Percentiles rank a stretch among this genome's conserved stretches.
phyloP scores from a whole-genome alignment of 2,888 invertebrate species.

The Drosophila ezoana region DNA sequence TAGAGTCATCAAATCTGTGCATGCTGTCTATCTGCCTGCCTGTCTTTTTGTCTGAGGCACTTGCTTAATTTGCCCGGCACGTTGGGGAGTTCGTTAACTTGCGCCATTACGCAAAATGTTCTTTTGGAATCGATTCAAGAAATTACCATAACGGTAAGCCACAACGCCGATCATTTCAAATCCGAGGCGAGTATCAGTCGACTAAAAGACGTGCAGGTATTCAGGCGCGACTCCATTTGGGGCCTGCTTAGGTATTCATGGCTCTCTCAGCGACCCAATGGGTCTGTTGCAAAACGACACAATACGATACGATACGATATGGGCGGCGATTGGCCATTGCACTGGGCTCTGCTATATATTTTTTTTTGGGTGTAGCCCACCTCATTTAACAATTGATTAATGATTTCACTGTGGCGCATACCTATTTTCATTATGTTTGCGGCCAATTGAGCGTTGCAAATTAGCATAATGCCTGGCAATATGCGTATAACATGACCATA shows the following conservation, averaged over 20 bases:
- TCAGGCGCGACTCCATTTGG: slow-evolving; percentile 46
- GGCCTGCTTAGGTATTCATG: slow-evolving; percentile 56
- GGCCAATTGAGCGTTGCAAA: slow-evolving; percentile 48
- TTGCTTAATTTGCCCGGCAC: slow-evolving; percentile 66
- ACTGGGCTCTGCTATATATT: slow-evolving; percentile 39
- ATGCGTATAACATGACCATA: slow-evolving; percentile 69
- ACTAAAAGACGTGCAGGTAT: slow-evolving; percentile 62
- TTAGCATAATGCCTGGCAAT: slow-evolving; percentile 71
- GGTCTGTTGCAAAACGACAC: slow-evolving; percentile 53
- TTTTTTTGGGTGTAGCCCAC: slow-evolving; percentile 62
- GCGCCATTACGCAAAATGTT: slow-evolving; percentile 75
- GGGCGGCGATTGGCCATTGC: slow-evolving; percentile 67
- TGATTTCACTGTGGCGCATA: slow-evolving; percentile 66
- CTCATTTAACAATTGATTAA: slow-evolving; percentile 75
- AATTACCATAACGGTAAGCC: slow-evolving; percentile 74
- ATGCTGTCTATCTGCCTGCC: not conserved
- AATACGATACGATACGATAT: slow-evolving; percentile 44
- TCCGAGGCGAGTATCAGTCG: slow-evolving; percentile 14
- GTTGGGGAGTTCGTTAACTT: slow-evolving; percentile 69
- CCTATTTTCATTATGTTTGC: slow-evolving; percentile 29
- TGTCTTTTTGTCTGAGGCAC: slow-evolving; percentile 3
- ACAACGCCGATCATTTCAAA: slow-evolving; percentile 29
- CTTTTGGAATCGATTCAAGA: slow-evolving; percentile 73
- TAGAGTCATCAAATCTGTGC: slow-evolving; percentile 54
- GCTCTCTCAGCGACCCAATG: slow-evolving; percentile 20